Percentiles rank a stretch among this genome's conserved stretches.
These are phyloP conservation scores for Rhizomys pruinosus DNA, from an alignment of 2,113 vertebrate species.

Conservation along the genomic window DNA sequence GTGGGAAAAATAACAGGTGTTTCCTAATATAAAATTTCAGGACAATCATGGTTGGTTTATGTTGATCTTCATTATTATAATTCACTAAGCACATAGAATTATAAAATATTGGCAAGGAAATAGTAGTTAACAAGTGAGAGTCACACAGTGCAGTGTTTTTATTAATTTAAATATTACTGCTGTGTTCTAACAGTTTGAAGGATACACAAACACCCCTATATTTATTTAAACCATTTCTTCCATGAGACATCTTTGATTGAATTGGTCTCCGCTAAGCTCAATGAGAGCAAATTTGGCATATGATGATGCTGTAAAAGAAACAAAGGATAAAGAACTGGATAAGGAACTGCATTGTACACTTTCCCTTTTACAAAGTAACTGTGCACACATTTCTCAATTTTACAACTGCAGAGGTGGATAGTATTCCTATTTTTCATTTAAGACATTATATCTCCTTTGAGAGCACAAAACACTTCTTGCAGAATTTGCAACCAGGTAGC, in stretches of 20 bases:
- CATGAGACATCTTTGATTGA: background rate
- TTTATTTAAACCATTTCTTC: background rate
- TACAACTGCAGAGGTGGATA: background rate
- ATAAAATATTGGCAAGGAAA: background rate
- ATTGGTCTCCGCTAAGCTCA: background rate
- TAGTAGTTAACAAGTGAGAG: background rate
- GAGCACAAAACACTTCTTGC: background rate
- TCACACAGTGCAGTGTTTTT: background rate
- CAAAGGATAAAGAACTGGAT: background rate
- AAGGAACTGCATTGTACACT: background rate
- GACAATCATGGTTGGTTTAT: background rate
- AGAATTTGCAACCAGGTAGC: background rate
- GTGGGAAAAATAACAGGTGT: background rate
- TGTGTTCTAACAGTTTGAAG: background rate
- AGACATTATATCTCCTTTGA: background rate
- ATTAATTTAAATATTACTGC: background rate
- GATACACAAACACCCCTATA: background rate
- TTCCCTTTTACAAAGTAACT: background rate
- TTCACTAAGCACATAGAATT: background rate
- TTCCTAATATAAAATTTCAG: conserved; percentile 17
- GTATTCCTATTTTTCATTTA: background rate
- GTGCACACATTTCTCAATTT: background rate
- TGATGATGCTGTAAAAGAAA: background rate
- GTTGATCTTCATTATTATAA: background rate
- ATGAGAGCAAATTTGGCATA: background rate